These are phyloP conservation scores for Rhagium mordax DNA, from an alignment of 2,888 invertebrate species.

Conservation along the genomic window DNA sequence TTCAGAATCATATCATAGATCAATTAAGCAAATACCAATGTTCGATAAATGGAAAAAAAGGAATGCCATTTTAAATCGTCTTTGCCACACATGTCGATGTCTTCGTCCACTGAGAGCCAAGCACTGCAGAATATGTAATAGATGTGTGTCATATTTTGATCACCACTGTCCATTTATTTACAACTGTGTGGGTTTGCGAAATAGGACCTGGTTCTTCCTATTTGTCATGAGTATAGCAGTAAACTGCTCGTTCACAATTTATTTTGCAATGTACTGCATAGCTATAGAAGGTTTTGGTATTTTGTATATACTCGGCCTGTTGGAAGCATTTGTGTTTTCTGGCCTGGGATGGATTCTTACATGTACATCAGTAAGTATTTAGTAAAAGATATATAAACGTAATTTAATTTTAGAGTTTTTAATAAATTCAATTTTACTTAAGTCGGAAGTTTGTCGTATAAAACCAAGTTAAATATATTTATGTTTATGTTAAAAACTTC, in stretches of 20 bases:
- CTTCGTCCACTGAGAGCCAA: slow-evolving; percentile 90
- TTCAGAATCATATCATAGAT: slow-evolving; percentile 90
- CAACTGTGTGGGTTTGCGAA: slow-evolving; percentile 93
- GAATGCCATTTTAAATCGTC: slow-evolving; percentile 83
- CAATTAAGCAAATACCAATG: slow-evolving; percentile 93
- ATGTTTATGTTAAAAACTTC: too few relatives aligned
- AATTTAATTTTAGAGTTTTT: too few relatives aligned
- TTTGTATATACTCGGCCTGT: slow-evolving; percentile 86
- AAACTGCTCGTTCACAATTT: slow-evolving; percentile 90
- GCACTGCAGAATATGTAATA: slow-evolving; percentile 92
- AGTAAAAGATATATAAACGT: too few relatives aligned
- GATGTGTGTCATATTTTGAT: slow-evolving; percentile 87
- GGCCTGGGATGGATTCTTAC: slow-evolving; percentile 90
- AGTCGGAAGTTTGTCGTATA: too few relatives aligned
- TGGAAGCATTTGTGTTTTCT: slow-evolving; percentile 89
- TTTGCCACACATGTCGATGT: slow-evolving; percentile 91
- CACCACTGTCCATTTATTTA: slow-evolving; percentile 97
- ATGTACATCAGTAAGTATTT: slow-evolving; percentile 84
- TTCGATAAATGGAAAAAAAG: slow-evolving; percentile 94
- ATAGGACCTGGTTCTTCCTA: slow-evolving; percentile 94
- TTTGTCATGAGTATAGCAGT: slow-evolving; percentile 91
- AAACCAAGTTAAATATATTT: too few relatives aligned
- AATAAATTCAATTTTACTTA: too few relatives aligned
- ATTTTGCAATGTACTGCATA: slow-evolving; percentile 89
- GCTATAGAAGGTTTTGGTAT: slow-evolving; percentile 88